These are phyloP conservation scores for Hydrozoanthus tunicans DNA, from an alignment of 64 coral and sea anemone species.

Conservation along the genomic window DNA sequence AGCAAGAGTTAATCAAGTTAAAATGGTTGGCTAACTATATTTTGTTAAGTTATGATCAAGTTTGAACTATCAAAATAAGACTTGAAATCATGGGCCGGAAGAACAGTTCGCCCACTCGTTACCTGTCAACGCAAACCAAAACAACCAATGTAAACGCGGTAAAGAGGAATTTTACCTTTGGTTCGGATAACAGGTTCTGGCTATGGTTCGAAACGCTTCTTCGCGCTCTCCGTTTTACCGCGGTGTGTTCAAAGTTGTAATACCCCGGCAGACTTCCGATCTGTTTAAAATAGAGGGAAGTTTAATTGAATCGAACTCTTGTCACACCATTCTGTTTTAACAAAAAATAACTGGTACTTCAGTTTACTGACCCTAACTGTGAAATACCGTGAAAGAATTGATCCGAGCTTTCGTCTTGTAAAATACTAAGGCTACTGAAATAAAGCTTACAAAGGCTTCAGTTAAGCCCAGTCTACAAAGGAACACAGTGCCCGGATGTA, in stretches of 20 bases:
- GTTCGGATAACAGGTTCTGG: constrained; percentile 71
- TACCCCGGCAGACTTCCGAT: constrained; percentile 83
- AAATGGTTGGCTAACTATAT: not conserved
- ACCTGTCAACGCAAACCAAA: not conserved
- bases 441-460: not conserved
- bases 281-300: constrained; percentile 3
- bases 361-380: not conserved
- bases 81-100: not conserved
- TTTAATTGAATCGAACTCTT: constrained; percentile 9
- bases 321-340: constrained; percentile 20
- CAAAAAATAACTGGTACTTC: not conserved
- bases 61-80: not conserved
- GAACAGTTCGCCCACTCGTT: not conserved
- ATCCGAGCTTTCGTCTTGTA: constrained; percentile 7
- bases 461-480: not conserved
- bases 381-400: constrained; percentile 21
- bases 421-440: not conserved
- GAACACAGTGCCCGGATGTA: not conserved
- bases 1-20: not conserved
- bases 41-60: not conserved
- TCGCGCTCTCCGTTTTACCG: constrained; percentile 30
- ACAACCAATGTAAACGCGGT: not conserved
- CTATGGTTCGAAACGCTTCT: constrained; percentile 68
- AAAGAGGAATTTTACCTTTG: constrained; percentile 50
- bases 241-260: constrained; percentile 77